A percentile compares a stretch with the other conserved stretches of the same genome.
phyloP scores from a whole-genome alignment of 2,888 invertebrate species.

The Perizoma flavofasciatum region DNA sequence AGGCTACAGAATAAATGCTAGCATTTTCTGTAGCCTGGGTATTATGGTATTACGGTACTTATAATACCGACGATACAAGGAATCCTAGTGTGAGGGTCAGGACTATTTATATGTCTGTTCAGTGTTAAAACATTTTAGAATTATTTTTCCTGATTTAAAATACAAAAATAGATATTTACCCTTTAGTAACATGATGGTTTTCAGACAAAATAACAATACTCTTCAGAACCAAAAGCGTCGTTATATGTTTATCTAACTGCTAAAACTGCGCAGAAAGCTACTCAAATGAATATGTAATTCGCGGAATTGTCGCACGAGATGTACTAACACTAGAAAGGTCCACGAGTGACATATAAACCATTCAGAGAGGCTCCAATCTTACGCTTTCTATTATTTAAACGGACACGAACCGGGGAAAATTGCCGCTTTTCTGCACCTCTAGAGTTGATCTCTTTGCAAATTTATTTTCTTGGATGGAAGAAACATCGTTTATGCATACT shows the following conservation, averaged over 20 bases:
- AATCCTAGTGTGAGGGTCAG: too few species aligned
- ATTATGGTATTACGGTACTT: too few species aligned
- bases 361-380: conserved; percentile 78
- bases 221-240: conserved; percentile 15
- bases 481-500: conserved; percentile 25
- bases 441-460: conserved; percentile 37
- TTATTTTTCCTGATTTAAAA: too few species aligned
- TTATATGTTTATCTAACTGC: conserved; percentile 52
- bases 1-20: too few species aligned
- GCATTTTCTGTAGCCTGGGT: too few species aligned
- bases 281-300: conserved; percentile 77
- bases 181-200: background rate
- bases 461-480: conserved; percentile 28
- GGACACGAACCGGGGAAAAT: conserved; percentile 71
- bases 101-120: too few species aligned
- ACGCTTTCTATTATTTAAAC: conserved; percentile 81
- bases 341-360: conserved; percentile 82
- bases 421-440: conserved; percentile 62
- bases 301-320: conserved; percentile 68
- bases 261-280: conserved; percentile 57
- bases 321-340: conserved; percentile 71
- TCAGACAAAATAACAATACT: conserved; percentile 30
- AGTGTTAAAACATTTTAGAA: too few species aligned
- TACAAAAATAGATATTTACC: background rate
- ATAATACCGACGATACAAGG: too few species aligned